Evolutionary conservation across 1,140 invertebrate species (phyloP), one percentile per base, ranked within the genome.

Genomic region (Episyrphus balteatus): DNA sequence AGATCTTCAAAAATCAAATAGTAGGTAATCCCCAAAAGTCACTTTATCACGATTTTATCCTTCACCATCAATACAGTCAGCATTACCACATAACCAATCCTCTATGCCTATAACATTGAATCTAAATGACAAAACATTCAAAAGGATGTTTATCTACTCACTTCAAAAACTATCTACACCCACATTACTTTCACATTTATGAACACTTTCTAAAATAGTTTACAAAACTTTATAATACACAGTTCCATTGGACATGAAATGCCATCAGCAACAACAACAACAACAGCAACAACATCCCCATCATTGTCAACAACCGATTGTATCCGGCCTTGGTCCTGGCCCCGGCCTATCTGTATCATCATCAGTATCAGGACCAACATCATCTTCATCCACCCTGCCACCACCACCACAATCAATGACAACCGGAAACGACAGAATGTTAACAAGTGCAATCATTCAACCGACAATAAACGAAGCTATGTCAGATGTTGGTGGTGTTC

Each of bases 171-270:
- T 5, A 26, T 26, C 8, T 8, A 26, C 21, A 26, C 8, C 8
- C 21, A 26, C 8, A 26, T 26, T 26, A 26, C 21, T 26, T 8
- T 26, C 21, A 26, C 21, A 26, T 26, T 26, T 26, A 26, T 26
- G 21, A 26, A 26, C 21, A 26, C 21, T 26, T 26, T 26, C 21
- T 26, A 26, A 26, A 26, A 26, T 26, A 26, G 21, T 26, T 26
- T 26, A 26, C 21, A 26, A 26, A 26, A 26, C 21, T 26, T 26
- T 26, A n/a, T n/a, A 26, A 26, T 59, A 59, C 54, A 59, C 56
- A 65, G 62, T 65, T 62, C 62, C 62, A 56, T 55, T 65, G 62
- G 62, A 62, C 59, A 65, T 65, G 51, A 65, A 65, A 61, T 65
- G 62, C 65, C 62, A 51, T 44, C 47, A 32, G 14, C 19, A 62